Evolutionary conservation across 2,113 vertebrate genomes (phyloP), one percentile per base, ranked within the genome.

Genomic region (Gallinago media): DNA sequence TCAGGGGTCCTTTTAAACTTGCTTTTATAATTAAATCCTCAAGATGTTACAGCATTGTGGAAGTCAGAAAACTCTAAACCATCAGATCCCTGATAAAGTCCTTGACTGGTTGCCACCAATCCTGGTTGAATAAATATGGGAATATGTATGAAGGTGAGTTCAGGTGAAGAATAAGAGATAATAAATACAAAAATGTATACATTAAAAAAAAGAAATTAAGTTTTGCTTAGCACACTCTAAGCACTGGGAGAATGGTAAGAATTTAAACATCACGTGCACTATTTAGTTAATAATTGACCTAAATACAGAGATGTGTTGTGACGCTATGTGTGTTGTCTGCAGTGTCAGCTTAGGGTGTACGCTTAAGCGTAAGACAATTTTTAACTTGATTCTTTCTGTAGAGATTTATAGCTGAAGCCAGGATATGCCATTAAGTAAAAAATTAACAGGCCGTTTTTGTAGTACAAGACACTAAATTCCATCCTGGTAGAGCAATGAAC

Each of bases 261-360:
- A 29, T 49, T 73, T 47, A 55, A 75, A 23, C 19, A 49, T 55
- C 26, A 15, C 11, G n/a, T 56, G 4, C 20, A 73, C 44, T 17
- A 54, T 46, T 93, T 29, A n/a, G 73, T 76, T 84, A 85, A 91
- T 91, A 56, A 80, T 49, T 46, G 40, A 76, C 63, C 46, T 49
- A 47, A 79, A 70, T 55, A 61, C 4, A 76, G 32, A 59, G 25
- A 40, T 68, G 32, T 4, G 1, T 46, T 50, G 47, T 87, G 70
- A 46, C 70, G 56, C 40, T 32, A 32, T 50, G 11, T 59, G 34
- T 42, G 8, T 50, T 85, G n/a, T 49, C 68, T 94, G 63, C 27
- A 58, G 21, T 29, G 31, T 22, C 84, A 81, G 47, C 63, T 90
- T 67, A 71, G 68, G 67, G 36, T 0, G 1, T 54, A 66, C 63